Percentiles rank a stretch among this genome's conserved stretches.
phyloP scores from a whole-genome alignment of 2,113 vertebrate species.

The Sylvicapra grimmia region DNA sequence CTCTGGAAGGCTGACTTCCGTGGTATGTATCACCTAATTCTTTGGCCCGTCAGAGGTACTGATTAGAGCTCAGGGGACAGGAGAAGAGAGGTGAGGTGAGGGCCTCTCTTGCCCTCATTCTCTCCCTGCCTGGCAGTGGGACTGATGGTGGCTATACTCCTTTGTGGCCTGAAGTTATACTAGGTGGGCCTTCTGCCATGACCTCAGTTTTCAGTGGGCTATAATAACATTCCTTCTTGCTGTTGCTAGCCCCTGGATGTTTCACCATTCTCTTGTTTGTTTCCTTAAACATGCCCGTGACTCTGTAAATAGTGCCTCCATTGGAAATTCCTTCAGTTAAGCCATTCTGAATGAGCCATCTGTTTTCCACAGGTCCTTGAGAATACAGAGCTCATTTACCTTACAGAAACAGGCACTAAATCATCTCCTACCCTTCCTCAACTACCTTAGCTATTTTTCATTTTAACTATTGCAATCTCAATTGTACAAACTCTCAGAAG shows the following conservation, averaged over 20 bases:
- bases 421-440: neutral
- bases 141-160: neutral
- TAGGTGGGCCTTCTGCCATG: neutral
- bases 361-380: neutral
- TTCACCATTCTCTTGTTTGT: neutral
- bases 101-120: neutral
- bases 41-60: neutral
- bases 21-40: neutral
- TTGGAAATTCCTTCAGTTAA: neutral
- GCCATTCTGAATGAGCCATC: neutral
- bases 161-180: neutral
- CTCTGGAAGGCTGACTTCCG: neutral
- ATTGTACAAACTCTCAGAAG: neutral
- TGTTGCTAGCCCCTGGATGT: neutral
- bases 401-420: neutral
- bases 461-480: neutral
- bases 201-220: neutral
- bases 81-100: neutral
- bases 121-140: neutral
- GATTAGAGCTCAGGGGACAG: neutral
- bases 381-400: neutral
- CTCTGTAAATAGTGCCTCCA: neutral
- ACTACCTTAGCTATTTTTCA: conserved; percentile 8
- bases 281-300: neutral
- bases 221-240: neutral